A percentile compares a stretch with the other conserved stretches of the same genome.
Evolutionary conservation across 1,140 invertebrate genomes (phyloP).

Genomic region (Papilio dardanus): DNA sequence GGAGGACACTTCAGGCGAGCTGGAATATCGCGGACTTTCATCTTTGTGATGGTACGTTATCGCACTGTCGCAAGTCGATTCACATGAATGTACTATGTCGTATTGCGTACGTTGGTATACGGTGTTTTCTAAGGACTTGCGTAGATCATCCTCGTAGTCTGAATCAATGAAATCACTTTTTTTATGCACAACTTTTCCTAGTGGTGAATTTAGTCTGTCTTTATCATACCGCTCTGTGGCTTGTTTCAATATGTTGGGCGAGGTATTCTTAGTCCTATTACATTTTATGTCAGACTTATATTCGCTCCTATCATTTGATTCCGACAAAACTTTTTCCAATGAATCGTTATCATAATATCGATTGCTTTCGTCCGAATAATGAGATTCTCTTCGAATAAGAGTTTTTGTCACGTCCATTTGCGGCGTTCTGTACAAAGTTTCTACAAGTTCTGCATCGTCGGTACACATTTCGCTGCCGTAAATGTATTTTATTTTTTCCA

Average conservation of each 20-base stretch:
- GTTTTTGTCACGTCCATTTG: constrained; percentile 72
- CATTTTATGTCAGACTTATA: constrained; percentile 4
- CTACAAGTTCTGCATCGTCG: constrained; percentile 58
- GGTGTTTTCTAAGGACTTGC: neutral
- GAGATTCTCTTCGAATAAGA: constrained; percentile 62
- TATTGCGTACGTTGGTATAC: constrained; percentile 41
- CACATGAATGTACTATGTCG: constrained; percentile 51
- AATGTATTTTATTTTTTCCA: constrained; percentile 63
- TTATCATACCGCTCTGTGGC: constrained; percentile 7
- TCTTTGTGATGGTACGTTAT: constrained; percentile 49
- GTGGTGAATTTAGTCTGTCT: constrained; percentile 39
- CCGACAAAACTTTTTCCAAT: constrained; percentile 57
- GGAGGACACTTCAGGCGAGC: constrained; percentile 78
- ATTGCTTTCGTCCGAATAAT: constrained; percentile 42
- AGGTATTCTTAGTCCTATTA: constrained; percentile 13
- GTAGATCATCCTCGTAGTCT: constrained; percentile 1
- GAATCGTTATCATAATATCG: constrained; percentile 55
- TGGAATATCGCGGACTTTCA: constrained; percentile 53
- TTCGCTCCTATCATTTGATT: constrained; percentile 43
- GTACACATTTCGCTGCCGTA: constrained; percentile 62
- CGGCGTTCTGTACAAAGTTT: constrained; percentile 69
- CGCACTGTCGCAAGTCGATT: constrained; percentile 56
- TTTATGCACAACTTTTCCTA: neutral
- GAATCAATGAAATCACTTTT: neutral
- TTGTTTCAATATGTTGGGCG: constrained; percentile 23